Evolutionary conservation across 2,888 invertebrate species (phyloP).

Genomic region (Drosophila percnosoma): DNA sequence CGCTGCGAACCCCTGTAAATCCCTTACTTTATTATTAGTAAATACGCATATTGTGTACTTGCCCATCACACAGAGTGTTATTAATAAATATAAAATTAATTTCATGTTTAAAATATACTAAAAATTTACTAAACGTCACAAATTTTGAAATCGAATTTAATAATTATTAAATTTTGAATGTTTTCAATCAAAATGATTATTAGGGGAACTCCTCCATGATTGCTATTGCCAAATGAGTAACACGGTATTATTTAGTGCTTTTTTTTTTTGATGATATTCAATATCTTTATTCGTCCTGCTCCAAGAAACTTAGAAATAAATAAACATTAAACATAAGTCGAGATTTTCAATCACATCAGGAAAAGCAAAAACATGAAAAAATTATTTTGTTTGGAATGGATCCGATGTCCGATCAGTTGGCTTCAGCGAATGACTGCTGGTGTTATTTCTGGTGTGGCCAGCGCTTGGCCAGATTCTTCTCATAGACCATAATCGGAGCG

Average conservation of each 20-base stretch:
- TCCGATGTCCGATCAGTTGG: background rate
- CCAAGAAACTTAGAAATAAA: conserved; percentile 8
- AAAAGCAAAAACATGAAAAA: conserved; percentile 5
- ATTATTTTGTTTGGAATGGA: background rate
- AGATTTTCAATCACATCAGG: conserved; percentile 60
- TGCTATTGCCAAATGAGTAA: background rate
- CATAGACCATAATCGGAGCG: conserved; percentile 38
- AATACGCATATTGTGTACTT: background rate
- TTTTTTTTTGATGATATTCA: background rate
- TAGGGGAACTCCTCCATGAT: background rate
- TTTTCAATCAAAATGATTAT: background rate
- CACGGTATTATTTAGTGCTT: background rate
- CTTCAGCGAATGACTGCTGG: background rate
- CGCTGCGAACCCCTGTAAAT: conserved; percentile 4
- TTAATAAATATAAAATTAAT: background rate
- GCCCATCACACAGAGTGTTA: background rate
- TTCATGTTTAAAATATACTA: background rate
- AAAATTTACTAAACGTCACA: conserved; percentile 1
- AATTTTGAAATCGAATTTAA: background rate
- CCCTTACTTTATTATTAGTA: background rate
- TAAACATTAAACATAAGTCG: conserved; percentile 56
- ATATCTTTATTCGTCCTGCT: conserved; percentile 29
- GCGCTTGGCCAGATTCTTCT: conserved; percentile 52
- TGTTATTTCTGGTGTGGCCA: conserved; percentile 35
- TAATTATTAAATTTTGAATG: background rate